phyloP scores from a whole-genome alignment of 2,888 invertebrate species.

The Acanthosepion pharaonis region DNA sequence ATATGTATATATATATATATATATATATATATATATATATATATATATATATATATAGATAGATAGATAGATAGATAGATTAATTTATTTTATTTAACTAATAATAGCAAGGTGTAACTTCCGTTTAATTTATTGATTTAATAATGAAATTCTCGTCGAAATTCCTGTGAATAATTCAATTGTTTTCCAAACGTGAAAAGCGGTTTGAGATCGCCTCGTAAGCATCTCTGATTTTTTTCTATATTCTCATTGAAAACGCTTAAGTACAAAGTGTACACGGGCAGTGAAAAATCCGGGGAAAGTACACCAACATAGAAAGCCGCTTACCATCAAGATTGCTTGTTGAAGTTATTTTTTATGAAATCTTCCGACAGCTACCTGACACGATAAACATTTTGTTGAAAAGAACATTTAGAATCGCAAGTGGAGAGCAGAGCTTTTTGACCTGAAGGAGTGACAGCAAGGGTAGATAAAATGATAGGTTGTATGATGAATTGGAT shows the following conservation, averaged over 20 bases:
- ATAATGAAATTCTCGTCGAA: too few relatives aligned
- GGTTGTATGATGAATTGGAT: neutral
- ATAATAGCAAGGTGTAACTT: too few relatives aligned
- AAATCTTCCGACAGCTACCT: neutral
- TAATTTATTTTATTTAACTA: too few relatives aligned
- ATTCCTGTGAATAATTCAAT: too few relatives aligned
- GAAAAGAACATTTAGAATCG: neutral
- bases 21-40: too few relatives aligned
- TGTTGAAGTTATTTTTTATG: neutral
- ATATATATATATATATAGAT: too few relatives aligned
- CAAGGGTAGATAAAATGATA: neutral
- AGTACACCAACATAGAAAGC: neutral
- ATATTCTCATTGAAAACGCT: neutral
- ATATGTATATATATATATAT: too few relatives aligned
- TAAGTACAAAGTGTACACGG: neutral
- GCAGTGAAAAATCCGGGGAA: neutral
- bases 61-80: too few relatives aligned
- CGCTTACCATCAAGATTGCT: neutral
- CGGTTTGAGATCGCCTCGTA: neutral
- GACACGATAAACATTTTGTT: neutral
- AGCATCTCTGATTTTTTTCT: neutral
- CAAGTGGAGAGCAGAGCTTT: neutral
- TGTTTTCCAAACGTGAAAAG: neutral
- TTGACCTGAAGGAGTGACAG: neutral
- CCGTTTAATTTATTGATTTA: too few relatives aligned